Evolutionary conservation across 2,888 invertebrate species (phyloP).

Genomic region (Drosophila formosana): DNA sequence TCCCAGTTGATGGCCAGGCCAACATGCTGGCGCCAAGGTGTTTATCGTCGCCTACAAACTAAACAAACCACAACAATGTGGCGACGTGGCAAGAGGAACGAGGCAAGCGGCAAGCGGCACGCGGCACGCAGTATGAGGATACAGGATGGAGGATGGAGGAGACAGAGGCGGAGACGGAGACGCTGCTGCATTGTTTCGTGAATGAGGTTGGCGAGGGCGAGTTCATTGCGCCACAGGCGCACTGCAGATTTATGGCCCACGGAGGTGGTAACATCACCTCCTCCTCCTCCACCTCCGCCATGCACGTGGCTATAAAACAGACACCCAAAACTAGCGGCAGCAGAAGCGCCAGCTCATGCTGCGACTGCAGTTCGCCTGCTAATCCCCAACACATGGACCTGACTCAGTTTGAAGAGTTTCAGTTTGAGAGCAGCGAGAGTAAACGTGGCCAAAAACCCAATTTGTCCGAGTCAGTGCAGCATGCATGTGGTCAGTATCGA

Average conservation of each 20-base stretch:
- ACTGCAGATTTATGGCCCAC: constrained; percentile 82
- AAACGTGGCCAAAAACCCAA: constrained; percentile 1
- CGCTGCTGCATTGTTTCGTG: constrained; percentile 24
- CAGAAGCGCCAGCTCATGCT: constrained; percentile 75
- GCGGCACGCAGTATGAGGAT: neutral
- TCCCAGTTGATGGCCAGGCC: neutral
- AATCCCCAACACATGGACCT: neutral
- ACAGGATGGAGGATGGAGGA: neutral
- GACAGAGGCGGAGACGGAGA: neutral
- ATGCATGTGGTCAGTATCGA: constrained; percentile 37
- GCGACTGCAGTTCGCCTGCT: constrained; percentile 27
- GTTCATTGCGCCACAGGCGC: constrained; percentile 77
- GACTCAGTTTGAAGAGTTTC: neutral
- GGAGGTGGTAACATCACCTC: constrained; percentile 73
- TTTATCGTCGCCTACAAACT: constrained; percentile 74
- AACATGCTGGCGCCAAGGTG: constrained; percentile 70
- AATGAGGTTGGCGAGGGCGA: constrained; percentile 34
- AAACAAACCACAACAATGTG: constrained; percentile 62
- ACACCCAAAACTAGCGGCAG: constrained; percentile 63
- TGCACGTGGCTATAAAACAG: constrained; percentile 69
- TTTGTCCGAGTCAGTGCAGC: neutral
- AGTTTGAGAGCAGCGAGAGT: neutral
- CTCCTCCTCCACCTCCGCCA: constrained; percentile 16
- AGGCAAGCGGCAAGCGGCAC: no score
- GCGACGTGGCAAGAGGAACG: neutral